Base-by-base conservation (phyloP, 2,113 vertebrate genomes). In the Petromus typicus region DNA sequence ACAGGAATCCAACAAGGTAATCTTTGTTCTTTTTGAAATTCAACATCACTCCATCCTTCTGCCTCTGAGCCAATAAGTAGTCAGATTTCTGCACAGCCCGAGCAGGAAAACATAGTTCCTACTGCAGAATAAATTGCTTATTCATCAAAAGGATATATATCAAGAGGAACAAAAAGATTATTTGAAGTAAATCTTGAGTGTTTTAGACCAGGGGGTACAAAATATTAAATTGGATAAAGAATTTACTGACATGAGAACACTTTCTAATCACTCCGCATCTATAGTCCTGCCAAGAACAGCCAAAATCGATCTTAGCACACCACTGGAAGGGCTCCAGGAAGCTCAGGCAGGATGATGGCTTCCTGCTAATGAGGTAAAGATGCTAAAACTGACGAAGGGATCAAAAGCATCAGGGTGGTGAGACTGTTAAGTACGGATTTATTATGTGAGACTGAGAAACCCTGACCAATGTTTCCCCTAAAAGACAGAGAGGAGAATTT, bases 61-160 rank as follows among this genome's bases (percentile, higher is more conserved):
- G 48, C 20, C 32, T 94, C 66, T 79, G 59, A 86, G 54, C 40
- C 7, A 79, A 54, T 81, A 92, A 85, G 69, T 67, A 88, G 34
- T 61, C 37, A 71, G 57, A 37, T 80, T 45, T 93, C n/a, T 9
- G 64, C 40, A 63, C 4, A 20, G 76, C 48, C 57, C 45, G 48
- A 76, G 66, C n/a, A 71, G 51, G 34, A 76, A 95, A 94, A 85
- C 12, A 64, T 0, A 90, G 12, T n/a, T 95, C 69, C 71, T 95
- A 10, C 81, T 80, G 54, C 45, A 79, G 22, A 87, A 84, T 34
- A 87, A 92, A 88, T 1, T 85, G 51, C 71, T 67, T 73, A 92
- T 78, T 83, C 69, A 90, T 54, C 76, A 85, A 95, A 95, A 54
- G 25, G 86, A 64, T 37, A 57, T 25, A 1, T 27, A 81, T 51